Evolutionary conservation across 2,888 invertebrate genomes (phyloP).

Genomic region (Drosophila affinis): DNA sequence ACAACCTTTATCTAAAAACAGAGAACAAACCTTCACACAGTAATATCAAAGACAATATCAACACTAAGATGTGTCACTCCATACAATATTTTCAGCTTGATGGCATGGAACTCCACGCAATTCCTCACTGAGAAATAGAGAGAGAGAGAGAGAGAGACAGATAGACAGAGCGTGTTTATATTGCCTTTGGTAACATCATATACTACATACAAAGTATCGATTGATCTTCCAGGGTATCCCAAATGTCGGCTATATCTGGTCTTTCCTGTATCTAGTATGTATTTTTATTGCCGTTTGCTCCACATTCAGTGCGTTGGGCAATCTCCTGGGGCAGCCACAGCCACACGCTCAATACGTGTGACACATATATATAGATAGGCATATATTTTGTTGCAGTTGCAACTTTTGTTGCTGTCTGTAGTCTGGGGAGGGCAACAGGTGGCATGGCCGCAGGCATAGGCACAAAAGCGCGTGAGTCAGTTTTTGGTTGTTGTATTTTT

Average conservation of each 20-base stretch:
- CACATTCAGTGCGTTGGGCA: constrained; percentile 66
- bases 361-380: constrained; percentile 46
- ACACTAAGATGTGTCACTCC: too few species aligned
- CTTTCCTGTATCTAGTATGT: constrained; percentile 6
- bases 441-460: constrained; percentile 41
- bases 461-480: constrained; percentile 48
- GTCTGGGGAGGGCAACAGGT: constrained; percentile 59
- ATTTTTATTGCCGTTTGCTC: constrained; percentile 54
- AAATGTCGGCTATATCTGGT: background rate
- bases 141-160: too few species aligned
- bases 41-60: too few species aligned
- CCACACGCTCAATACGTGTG: constrained; percentile 41
- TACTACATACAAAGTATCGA: background rate
- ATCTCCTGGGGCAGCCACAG: constrained; percentile 52
- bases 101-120: too few species aligned
- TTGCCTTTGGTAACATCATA: too few species aligned
- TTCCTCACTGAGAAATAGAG: too few species aligned
- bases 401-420: constrained; percentile 4
- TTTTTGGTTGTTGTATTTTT: background rate
- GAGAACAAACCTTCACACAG: too few species aligned
- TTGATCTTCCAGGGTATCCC: background rate
- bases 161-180: too few species aligned
- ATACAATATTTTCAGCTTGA: too few species aligned
- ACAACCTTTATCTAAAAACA: too few species aligned
- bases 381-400: constrained; percentile 15